These are phyloP conservation scores for Crenuchus spilurus DNA, from an alignment of 2,797 vertebrate species.

Conservation along the genomic window DNA sequence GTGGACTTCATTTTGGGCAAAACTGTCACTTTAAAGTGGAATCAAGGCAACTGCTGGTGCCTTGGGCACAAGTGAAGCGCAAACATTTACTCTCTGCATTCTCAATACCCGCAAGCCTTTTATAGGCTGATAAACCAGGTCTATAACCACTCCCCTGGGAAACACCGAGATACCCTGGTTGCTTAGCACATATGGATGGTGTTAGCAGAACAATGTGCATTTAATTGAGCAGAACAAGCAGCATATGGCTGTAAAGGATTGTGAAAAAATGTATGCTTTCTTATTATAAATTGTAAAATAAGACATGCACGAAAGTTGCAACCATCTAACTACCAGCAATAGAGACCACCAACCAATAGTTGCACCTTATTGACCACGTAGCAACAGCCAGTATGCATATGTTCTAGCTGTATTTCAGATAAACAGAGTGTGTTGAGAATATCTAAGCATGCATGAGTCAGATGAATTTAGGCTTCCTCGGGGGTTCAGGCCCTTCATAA, in stretches of 20 bases:
- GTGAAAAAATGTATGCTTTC: background rate
- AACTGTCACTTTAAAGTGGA: background rate
- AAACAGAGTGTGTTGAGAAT: background rate
- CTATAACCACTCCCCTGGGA: constrained; percentile 7
- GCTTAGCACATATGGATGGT: background rate
- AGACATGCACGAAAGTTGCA: too few species aligned
- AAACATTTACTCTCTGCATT: constrained; percentile 6
- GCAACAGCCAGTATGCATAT: too few species aligned
- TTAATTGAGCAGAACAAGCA: background rate
- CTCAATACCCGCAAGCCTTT: background rate
- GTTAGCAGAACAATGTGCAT: background rate
- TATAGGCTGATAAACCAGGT: constrained; percentile 11
- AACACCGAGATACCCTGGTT: background rate
- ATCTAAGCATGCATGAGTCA: background rate
- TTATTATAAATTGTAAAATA: too few species aligned
- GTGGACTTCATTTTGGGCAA: too few species aligned
- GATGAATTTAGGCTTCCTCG: background rate
- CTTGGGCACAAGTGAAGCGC: background rate
- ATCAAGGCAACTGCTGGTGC: background rate
- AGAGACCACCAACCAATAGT: too few species aligned
- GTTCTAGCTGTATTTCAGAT: background rate
- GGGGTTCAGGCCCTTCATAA: constrained; percentile 22
- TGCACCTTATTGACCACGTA: too few species aligned
- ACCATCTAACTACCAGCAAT: too few species aligned
- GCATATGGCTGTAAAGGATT: constrained; percentile 7